Evolutionary conservation across 2,888 invertebrate genomes (phyloP).

Genomic region (Aporophyla lueneburgensis): DNA sequence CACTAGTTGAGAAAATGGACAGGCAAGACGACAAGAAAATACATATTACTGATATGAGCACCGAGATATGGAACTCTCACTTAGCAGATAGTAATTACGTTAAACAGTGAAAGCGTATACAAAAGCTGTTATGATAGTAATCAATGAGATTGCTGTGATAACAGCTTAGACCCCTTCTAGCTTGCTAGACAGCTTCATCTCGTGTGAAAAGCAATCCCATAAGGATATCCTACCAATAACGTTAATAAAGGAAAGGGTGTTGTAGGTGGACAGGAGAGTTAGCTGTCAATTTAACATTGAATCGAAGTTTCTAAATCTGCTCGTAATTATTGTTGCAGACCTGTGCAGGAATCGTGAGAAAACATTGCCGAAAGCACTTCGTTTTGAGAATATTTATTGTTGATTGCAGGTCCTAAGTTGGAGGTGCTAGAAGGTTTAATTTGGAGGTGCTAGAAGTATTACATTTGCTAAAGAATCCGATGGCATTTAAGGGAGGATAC

Average conservation of each 20-base stretch:
- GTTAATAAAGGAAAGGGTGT: conserved; percentile 27
- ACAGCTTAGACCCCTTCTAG: no score
- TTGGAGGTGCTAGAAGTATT: not conserved
- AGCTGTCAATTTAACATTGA: not conserved
- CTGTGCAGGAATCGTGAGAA: not conserved
- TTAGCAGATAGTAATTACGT: not conserved
- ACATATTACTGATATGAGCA: not conserved
- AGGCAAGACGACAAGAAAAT: not conserved
- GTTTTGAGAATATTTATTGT: conserved; percentile 1
- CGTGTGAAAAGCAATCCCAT: conserved; percentile 22
- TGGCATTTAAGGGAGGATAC: not conserved
- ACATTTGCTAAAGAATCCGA: not conserved
- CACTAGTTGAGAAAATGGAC: not conserved
- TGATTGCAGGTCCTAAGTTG: not conserved
- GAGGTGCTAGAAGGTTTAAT: no score
- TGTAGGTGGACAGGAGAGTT: not conserved
- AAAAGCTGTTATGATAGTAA: conserved; percentile 3
- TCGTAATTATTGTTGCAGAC: not conserved
- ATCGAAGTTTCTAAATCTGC: conserved; percentile 19
- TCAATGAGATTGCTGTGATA: not conserved
- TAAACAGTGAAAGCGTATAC: conserved; percentile 27
- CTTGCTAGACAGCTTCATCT: not conserved
- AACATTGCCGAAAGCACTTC: not conserved
- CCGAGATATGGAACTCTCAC: not conserved
- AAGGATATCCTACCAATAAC: conserved; percentile 33